A percentile compares a stretch with the other conserved stretches of the same genome.
These are phyloP conservation scores for Byasa hedistus DNA, from an alignment of 2,888 invertebrate genomes.

Conservation along the genomic window DNA sequence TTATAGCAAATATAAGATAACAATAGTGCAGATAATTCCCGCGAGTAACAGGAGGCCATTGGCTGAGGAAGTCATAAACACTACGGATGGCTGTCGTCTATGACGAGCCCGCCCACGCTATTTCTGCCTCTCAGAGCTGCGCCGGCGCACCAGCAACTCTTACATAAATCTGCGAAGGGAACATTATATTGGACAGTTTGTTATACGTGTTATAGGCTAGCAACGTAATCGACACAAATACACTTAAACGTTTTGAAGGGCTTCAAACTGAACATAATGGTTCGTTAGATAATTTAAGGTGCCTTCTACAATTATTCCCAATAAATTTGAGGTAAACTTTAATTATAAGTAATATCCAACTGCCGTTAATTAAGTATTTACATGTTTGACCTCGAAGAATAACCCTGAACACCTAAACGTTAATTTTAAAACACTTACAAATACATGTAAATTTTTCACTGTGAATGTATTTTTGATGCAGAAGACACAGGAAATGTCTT, in stretches of 20 bases:
- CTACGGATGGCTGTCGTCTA: constrained; percentile 73
- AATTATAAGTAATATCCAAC: too few relatives aligned
- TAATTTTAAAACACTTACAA: too few relatives aligned
- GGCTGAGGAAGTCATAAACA: constrained; percentile 79
- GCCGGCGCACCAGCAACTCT: constrained; percentile 53
- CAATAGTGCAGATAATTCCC: constrained; percentile 28
- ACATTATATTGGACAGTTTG: constrained; percentile 56
- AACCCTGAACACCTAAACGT: too few relatives aligned
- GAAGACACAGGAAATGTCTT: too few relatives aligned
- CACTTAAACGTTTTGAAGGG: constrained; percentile 19
- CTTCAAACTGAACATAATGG: background rate
- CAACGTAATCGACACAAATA: constrained; percentile 35
- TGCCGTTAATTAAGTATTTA: too few relatives aligned
- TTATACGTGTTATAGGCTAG: constrained; percentile 34
- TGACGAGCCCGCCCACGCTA: constrained; percentile 76
- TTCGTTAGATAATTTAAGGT: too few relatives aligned
- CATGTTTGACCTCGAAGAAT: too few relatives aligned
- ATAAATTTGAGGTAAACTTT: too few relatives aligned
- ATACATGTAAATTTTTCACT: too few relatives aligned
- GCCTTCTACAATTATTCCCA: too few relatives aligned
- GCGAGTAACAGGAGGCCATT: constrained; percentile 57
- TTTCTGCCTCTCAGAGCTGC: constrained; percentile 68
- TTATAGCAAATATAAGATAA: constrained; percentile 21
- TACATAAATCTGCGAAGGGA: constrained; percentile 48
- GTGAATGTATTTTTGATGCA: too few relatives aligned